These are phyloP conservation scores for Zaprionus africanus DNA, from an alignment of 1,140 invertebrate genomes.

Conservation along the genomic window DNA sequence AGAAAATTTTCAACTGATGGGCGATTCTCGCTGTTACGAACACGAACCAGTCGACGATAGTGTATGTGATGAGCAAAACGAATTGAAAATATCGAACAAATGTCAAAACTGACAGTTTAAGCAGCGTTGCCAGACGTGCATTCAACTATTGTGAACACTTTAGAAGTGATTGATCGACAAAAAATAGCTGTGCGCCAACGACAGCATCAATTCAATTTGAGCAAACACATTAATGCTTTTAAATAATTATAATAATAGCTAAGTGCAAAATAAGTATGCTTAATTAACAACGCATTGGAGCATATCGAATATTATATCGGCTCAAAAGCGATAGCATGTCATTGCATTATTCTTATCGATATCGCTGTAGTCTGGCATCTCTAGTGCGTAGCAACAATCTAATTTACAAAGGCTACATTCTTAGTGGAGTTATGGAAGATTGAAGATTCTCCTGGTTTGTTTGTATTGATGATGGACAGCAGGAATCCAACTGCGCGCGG, in stretches of 20 bases:
- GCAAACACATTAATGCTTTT: not conserved
- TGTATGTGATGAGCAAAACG: constrained; percentile 25
- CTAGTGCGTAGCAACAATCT: not conserved
- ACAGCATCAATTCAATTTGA: not conserved
- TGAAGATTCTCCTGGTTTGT: constrained; percentile 25
- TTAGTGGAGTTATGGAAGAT: constrained; percentile 29
- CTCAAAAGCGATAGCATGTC: not conserved
- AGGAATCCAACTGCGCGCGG: constrained; percentile 60
- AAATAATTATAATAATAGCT: too few species aligned
- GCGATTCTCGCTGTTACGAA: constrained; percentile 60
- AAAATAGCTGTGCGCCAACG: not conserved
- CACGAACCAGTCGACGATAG: constrained; percentile 46
- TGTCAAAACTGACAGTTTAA: constrained; percentile 57
- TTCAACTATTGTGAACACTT: not conserved
- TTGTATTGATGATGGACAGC: constrained; percentile 63
- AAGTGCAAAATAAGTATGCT: not conserved
- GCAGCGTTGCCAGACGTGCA: constrained; percentile 31
- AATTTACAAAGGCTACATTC: constrained; percentile 2
- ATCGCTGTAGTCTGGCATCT: constrained; percentile 3
- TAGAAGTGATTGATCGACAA: not conserved
- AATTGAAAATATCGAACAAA: constrained; percentile 37
- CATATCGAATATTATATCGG: not conserved
- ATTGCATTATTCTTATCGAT: not conserved
- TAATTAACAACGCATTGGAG: not conserved
- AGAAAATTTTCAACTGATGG: constrained; percentile 74